Base-by-base conservation (phyloP, 2,888 invertebrate genomes). In the Metellina segmentata region DNA sequence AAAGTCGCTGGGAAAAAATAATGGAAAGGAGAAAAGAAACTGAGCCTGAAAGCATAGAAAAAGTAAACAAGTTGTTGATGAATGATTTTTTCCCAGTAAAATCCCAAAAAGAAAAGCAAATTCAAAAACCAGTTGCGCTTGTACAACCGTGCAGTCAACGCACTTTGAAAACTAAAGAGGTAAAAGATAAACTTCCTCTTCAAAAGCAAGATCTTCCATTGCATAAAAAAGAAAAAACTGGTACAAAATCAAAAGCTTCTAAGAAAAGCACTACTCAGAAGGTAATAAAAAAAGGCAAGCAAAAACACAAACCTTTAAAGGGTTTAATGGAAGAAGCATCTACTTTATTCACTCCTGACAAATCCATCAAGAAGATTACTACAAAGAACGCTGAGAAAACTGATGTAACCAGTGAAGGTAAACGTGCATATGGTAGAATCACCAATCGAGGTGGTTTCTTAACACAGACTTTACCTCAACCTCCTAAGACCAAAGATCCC, bases 361-460 rank as follows among this genome's bases (percentile, higher is more conserved):
- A 78, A 72, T 20, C 78, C 13, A 48, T 78, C 16, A 86, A 81
- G 19, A 19, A 13, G 19, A 75, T 52, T 19, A 52, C 79, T 53
- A 71, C 52, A 20, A 52, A 9, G 13, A 2, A 13, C 13, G 34
- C 8, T 53, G 16, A 81, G 49, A 52, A 79, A 4, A 49, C 11
- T 49, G 78, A 79, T 20, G 70, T 53, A 48, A 52, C 49, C 49
- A 16, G 51, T 34, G 49, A 61, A 85, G 69, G n/a, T 74, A 88
- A 75, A n/a, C 90, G 90, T 9, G 49, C 85, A 13, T 91, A 79
- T 83, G 87, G 87, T 19, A 82, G 91, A 78, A 74, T 91, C 16
- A 83, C 87, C 49, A 91, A 91, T 51, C 71, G 91, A 77, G 91
- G 91, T 9, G 69, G 71, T 61, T 91, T 91, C 53, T 79, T 91